These are phyloP conservation scores for Drosophila formosana DNA, from an alignment of 2,888 invertebrate species.

Conservation along the genomic window DNA sequence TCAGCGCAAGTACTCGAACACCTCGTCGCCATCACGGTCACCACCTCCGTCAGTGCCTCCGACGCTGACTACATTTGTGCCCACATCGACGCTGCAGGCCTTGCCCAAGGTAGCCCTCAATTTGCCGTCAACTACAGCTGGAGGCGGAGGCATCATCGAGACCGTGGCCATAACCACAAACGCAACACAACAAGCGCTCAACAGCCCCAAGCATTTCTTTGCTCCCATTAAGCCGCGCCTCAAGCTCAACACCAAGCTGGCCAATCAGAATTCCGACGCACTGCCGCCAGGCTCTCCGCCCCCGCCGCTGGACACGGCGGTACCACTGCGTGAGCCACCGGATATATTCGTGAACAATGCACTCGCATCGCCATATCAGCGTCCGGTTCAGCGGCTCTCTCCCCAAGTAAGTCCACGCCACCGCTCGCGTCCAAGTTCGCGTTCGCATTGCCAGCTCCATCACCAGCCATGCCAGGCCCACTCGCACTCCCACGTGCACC, in stretches of 20 bases:
- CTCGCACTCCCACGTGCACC: conserved; percentile 25
- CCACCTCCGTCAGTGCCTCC: conserved; percentile 40
- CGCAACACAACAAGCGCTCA: conserved; percentile 67
- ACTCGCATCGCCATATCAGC: conserved; percentile 81
- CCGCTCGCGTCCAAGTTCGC: conserved; percentile 54
- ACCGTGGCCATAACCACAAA: conserved; percentile 81
- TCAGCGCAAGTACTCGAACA: conserved; percentile 73
- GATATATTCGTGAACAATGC: conserved; percentile 84
- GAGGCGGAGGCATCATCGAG: conserved; percentile 53
- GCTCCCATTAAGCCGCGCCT: conserved; percentile 85
- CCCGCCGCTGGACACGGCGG: conserved; percentile 42
- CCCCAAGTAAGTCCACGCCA: conserved; percentile 80
- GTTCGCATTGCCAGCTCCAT: conserved; percentile 66
- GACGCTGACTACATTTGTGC: conserved; percentile 78
- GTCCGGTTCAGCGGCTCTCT: conserved; percentile 58
- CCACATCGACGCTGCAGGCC: conserved; percentile 62
- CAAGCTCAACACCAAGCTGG: conserved; percentile 80
- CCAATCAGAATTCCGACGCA: conserved; percentile 68
- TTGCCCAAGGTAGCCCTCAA: conserved; percentile 66
- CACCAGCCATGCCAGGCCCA: conserved; percentile 38
- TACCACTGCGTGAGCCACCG: conserved; percentile 78
- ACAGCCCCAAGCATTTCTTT: conserved; percentile 85
- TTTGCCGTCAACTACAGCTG: conserved; percentile 24
- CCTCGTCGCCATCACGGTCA: conserved; percentile 67
- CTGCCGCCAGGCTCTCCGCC: conserved; percentile 67